A percentile compares a stretch with the other conserved stretches of the same genome.
Evolutionary conservation across 2,797 vertebrate species (phyloP).

Genomic region (Chelon labrosus): DNA sequence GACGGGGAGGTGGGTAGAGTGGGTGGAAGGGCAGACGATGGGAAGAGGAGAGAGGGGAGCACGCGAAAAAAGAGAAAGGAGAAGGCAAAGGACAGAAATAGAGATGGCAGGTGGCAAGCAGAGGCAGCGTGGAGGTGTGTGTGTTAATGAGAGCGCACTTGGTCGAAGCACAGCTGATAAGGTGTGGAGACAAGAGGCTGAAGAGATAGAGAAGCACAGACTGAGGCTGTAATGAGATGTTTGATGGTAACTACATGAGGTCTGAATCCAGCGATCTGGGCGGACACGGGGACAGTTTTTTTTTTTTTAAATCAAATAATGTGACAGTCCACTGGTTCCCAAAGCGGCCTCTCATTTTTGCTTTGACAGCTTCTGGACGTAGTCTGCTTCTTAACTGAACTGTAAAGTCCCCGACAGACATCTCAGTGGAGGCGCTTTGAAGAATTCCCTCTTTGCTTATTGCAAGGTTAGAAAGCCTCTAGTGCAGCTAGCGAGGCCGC

Average conservation of each 20-base stretch:
- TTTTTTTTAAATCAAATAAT: neutral
- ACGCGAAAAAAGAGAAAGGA: slow-evolving; percentile 15
- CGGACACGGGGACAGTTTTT: neutral
- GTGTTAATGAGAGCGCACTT: slow-evolving; percentile 40
- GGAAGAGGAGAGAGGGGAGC: slow-evolving; percentile 1
- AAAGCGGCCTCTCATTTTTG: slow-evolving; percentile 27
- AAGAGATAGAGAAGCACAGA: neutral
- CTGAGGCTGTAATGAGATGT: slow-evolving; percentile 5
- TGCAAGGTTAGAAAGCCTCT: slow-evolving; percentile 21
- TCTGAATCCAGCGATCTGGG: too few species aligned
- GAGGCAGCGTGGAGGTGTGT: slow-evolving; percentile 25
- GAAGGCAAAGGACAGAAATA: slow-evolving; percentile 23
- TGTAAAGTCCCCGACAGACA: slow-evolving; percentile 22
- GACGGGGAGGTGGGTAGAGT: neutral
- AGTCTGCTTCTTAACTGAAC: slow-evolving; percentile 30
- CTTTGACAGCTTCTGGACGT: slow-evolving; percentile 8
- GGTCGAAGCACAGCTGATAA: slow-evolving; percentile 25
- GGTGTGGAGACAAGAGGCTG: slow-evolving; percentile 11
- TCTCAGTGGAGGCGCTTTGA: slow-evolving; percentile 18
- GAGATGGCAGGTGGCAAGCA: slow-evolving; percentile 30
- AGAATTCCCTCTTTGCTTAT: slow-evolving; percentile 19
- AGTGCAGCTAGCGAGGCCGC: slow-evolving; percentile 1
- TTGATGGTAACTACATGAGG: neutral
- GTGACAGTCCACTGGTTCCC: slow-evolving; percentile 1
- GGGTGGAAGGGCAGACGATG: slow-evolving; percentile 20